Conservation (phyloP, 2,113 vertebrate species). For the Eublepharis macularius region DNA sequence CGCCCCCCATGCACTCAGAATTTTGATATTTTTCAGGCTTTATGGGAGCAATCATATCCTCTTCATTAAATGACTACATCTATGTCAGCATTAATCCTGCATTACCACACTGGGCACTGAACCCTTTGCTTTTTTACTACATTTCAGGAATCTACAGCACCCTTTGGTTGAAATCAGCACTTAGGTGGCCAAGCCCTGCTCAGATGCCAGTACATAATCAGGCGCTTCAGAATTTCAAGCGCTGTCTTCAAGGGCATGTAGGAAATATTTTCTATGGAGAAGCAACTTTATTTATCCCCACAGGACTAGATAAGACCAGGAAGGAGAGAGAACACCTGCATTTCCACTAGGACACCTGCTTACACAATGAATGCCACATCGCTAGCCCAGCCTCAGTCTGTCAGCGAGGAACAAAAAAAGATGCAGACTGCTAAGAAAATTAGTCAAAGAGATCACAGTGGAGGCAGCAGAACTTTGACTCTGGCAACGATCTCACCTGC, state of each 20-base stretch:
- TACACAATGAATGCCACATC: slow-evolving; percentile 60
- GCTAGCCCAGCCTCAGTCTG: slow-evolving; percentile 55
- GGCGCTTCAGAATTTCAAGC: slow-evolving; percentile 58
- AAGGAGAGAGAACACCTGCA: slow-evolving; percentile 71
- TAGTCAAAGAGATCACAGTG: slow-evolving; percentile 44
- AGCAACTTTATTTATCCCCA: slow-evolving; percentile 60
- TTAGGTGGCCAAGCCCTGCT: slow-evolving; percentile 53
- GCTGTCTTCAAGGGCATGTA: slow-evolving; percentile 69
- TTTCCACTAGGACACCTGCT: slow-evolving; percentile 68
- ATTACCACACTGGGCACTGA: not conserved
- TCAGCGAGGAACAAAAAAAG: slow-evolving; percentile 27
- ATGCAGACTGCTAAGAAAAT: slow-evolving; percentile 59
- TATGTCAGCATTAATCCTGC: not conserved
- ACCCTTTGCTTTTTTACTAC: not conserved
- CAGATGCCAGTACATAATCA: slow-evolving; percentile 59
- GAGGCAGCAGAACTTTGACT: slow-evolving; percentile 31
- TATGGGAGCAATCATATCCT: too few species aligned
- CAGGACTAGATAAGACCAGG: slow-evolving; percentile 59
- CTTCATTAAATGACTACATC: not conserved
- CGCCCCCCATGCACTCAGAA: too few species aligned
- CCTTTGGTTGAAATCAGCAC: slow-evolving; percentile 50
- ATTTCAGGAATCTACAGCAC: not conserved
- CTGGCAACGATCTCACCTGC: not conserved
- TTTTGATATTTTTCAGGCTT: too few species aligned
- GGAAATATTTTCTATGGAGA: slow-evolving; percentile 64